These are phyloP conservation scores for Hypena proboscidalis DNA, from an alignment of 2,888 invertebrate genomes.

Conservation along the genomic window DNA sequence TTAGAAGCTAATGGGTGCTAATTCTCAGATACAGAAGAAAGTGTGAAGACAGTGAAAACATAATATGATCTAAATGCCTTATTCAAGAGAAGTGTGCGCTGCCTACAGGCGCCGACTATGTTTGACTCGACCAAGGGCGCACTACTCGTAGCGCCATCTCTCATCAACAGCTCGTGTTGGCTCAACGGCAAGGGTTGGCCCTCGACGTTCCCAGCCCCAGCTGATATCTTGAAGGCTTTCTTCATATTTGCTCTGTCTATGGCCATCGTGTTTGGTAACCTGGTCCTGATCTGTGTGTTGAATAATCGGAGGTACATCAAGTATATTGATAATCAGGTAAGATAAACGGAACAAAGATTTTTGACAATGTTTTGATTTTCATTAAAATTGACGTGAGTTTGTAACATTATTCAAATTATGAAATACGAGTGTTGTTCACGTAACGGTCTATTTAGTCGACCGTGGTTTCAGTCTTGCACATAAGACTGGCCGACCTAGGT, in stretches of 20 bases:
- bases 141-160: constrained; percentile 91
- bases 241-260: constrained; percentile 91
- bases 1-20: constrained; percentile 41
- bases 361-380: too few species aligned
- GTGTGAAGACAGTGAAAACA: constrained; percentile 74
- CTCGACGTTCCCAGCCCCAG: constrained; percentile 87
- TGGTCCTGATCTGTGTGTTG: constrained; percentile 92
- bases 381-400: too few species aligned
- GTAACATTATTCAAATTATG: too few species aligned
- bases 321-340: constrained; percentile 95
- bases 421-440: too few species aligned
- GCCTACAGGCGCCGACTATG: constrained; percentile 84
- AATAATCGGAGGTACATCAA: constrained; percentile 93
- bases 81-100: constrained; percentile 75
- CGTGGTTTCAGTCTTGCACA: too few species aligned
- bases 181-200: constrained; percentile 88
- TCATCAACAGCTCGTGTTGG: constrained; percentile 94
- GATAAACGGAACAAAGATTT: too few species aligned
- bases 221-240: constrained; percentile 91
- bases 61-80: constrained; percentile 81
- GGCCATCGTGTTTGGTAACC: constrained; percentile 92
- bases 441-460: too few species aligned
- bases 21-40: constrained; percentile 30
- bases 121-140: constrained; percentile 88
- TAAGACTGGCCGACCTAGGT: too few species aligned